phyloP scores from a whole-genome alignment of 2,113 vertebrate genomes.

The Lepisosteus osseus region DNA sequence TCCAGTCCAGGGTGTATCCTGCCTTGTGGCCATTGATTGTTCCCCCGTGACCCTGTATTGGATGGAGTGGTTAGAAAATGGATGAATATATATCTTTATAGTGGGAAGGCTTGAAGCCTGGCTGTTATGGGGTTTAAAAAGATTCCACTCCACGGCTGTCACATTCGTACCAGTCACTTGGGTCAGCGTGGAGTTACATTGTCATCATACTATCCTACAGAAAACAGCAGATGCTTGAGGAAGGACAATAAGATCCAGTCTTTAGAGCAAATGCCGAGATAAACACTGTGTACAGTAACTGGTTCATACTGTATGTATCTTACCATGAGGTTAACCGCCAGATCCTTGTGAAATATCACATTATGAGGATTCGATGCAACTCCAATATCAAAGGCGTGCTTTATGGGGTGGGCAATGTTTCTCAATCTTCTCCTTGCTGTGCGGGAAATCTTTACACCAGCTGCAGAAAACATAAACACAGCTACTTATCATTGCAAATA shows the following conservation, averaged over 20 bases:
- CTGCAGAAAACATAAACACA: conserved; percentile 10
- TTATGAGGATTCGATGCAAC: conserved; percentile 16
- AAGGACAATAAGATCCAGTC: neutral
- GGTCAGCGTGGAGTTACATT: no score
- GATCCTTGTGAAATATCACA: conserved; percentile 22
- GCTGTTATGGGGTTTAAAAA: no score
- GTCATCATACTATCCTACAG: no score
- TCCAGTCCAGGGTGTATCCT: no score
- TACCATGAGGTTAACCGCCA: conserved; percentile 4
- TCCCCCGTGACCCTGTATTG: no score
- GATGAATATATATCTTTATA: no score
- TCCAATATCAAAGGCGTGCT: conserved; percentile 13
- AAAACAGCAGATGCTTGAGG: neutral
- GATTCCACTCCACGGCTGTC: no score
- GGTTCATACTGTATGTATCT: neutral
- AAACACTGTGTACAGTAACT: neutral
- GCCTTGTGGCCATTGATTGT: no score
- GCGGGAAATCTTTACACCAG: conserved; percentile 10
- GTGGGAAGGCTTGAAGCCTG: no score
- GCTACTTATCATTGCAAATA: neutral
- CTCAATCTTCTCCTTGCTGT: conserved; percentile 4
- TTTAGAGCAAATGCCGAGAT: neutral
- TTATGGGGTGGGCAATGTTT: conserved; percentile 9
- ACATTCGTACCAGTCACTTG: no score
- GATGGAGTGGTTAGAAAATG: no score